These are phyloP conservation scores for Acanthis flammea DNA, from an alignment of 2,797 vertebrate species.

Conservation along the genomic window DNA sequence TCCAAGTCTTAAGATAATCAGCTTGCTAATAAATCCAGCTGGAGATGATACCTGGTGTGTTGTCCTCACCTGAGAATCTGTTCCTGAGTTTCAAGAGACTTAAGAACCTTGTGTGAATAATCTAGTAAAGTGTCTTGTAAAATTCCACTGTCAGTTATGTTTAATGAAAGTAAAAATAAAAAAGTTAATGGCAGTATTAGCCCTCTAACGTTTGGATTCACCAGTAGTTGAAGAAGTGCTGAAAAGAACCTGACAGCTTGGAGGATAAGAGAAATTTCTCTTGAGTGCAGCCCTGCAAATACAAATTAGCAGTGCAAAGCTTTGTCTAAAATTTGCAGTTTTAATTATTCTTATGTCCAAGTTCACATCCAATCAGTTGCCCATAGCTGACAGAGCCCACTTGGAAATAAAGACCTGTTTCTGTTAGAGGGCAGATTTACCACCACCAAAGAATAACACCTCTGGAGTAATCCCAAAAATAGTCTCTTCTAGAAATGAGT, in stretches of 20 bases:
- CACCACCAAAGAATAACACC: neutral
- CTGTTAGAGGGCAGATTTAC: neutral
- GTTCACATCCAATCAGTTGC: neutral
- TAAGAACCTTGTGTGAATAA: neutral
- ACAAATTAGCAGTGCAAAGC: neutral
- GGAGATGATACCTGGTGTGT: neutral
- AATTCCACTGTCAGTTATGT: neutral
- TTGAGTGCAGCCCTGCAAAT: neutral
- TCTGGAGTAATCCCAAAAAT: neutral
- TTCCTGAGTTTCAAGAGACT: neutral
- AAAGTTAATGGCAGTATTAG: neutral
- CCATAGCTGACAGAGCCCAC: neutral
- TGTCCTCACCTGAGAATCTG: neutral
- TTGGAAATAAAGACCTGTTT: neutral
- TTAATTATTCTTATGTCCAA: neutral
- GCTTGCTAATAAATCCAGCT: neutral
- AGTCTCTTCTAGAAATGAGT: neutral
- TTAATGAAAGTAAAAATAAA: neutral
- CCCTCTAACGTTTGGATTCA: neutral
- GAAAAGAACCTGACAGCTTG: neutral
- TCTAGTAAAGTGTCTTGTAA: neutral
- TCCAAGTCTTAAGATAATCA: neutral
- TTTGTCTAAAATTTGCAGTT: neutral
- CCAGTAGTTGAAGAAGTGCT: neutral
- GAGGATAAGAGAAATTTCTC: neutral